Percentiles rank a stretch among this genome's conserved stretches.
Evolutionary conservation across 2,113 vertebrate genomes (phyloP).

Genomic region (Eubucco bourcierii): DNA sequence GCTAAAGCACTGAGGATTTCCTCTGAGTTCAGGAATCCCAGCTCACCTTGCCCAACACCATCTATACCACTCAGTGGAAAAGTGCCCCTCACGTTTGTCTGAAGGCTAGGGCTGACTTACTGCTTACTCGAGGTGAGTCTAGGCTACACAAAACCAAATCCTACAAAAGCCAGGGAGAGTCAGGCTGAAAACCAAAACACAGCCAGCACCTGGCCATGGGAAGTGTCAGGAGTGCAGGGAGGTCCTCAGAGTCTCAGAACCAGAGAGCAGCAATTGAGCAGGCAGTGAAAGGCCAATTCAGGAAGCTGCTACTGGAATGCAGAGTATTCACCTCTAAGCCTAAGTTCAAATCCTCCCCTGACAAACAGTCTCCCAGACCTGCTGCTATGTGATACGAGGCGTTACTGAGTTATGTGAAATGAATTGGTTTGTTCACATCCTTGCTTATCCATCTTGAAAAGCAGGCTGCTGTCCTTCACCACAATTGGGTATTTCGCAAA

Average conservation of each 20-base stretch:
- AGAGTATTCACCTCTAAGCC: slow-evolving; percentile 59
- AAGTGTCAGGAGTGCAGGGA: not conserved
- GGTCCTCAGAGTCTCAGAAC: not conserved
- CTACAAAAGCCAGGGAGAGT: slow-evolving; percentile 66
- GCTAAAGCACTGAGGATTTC: not conserved
- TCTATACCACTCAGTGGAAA: not conserved
- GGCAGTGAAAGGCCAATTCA: slow-evolving; percentile 13
- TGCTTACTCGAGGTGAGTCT: not conserved
- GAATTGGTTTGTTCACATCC: slow-evolving; percentile 23
- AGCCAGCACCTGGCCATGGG: not conserved
- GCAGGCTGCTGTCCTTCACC: not conserved
- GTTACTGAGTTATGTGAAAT: slow-evolving; percentile 2
- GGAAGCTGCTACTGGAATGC: slow-evolving; percentile 52
- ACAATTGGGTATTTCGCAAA: not conserved
- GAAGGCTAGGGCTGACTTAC: not conserved
- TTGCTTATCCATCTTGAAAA: not conserved
- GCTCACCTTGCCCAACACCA: not conserved
- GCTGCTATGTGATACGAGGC: slow-evolving; percentile 16
- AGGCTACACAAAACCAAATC: slow-evolving; percentile 39
- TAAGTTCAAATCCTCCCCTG: slow-evolving; percentile 36
- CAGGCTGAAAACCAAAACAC: slow-evolving; percentile 25
- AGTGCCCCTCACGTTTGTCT: not conserved
- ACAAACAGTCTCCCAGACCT: slow-evolving; percentile 20
- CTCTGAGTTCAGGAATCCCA: not conserved
- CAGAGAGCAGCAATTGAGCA: not conserved